phyloP scores from a whole-genome alignment of 2,113 vertebrate species.

The Motacilla alba region DNA sequence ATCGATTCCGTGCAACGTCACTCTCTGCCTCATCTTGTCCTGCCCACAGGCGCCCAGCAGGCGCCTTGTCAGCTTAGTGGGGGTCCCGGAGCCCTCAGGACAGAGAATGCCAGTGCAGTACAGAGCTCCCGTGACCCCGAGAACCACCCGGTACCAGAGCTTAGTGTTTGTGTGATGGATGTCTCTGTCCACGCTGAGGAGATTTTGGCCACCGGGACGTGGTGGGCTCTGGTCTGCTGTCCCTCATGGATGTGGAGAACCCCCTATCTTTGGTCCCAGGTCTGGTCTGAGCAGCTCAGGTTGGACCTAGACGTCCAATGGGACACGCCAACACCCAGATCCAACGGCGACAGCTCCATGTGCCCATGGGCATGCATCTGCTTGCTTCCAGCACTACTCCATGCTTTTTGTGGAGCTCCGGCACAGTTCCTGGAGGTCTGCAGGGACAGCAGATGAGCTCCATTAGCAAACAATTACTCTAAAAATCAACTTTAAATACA shows the following conservation, averaged over 20 bases:
- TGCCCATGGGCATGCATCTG: rapidly evolving
- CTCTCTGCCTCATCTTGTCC: background rate
- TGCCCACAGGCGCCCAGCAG: background rate
- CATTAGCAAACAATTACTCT: background rate
- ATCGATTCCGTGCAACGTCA: background rate
- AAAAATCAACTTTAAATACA: background rate
- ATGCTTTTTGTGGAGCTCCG: background rate
- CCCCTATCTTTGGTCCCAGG: rapidly evolving
- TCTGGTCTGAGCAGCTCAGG: background rate
- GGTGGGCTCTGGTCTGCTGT: rapidly evolving
- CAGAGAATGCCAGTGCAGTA: rapidly evolving
- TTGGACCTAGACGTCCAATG: rapidly evolving
- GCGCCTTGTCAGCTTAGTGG: background rate
- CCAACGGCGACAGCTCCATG: rapidly evolving
- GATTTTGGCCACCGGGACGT: rapidly evolving
- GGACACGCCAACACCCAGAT: rapidly evolving
- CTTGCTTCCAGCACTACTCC: background rate
- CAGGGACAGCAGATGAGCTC: background rate
- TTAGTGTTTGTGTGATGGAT: background rate
- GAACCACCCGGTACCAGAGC: rapidly evolving
- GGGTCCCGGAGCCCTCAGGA: background rate
- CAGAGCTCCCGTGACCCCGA: rapidly evolving
- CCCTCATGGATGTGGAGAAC: rapidly evolving
- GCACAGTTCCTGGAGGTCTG: constrained; percentile 56
- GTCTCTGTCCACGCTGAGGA: rapidly evolving